A percentile compares a stretch with the other conserved stretches of the same genome.
Conservation (phyloP, 2,797 vertebrate genomes). For the Gadopsis bispinosus region DNA sequence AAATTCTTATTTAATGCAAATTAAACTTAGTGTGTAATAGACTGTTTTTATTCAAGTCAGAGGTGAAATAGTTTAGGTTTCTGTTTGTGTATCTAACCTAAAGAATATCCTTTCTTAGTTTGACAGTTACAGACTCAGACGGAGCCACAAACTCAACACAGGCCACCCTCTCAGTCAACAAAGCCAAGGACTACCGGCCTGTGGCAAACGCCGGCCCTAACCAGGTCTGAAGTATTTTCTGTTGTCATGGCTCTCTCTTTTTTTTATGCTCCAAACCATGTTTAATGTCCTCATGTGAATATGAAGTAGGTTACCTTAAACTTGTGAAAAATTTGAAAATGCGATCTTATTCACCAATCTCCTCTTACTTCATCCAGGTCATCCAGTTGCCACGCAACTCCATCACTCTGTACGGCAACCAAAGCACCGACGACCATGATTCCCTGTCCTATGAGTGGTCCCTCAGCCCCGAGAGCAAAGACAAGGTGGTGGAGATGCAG, state of each 20-base stretch:
- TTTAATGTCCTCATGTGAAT: not conserved
- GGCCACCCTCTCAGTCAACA: constrained; percentile 91
- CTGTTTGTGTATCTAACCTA: not conserved
- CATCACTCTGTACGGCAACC: constrained; percentile 92
- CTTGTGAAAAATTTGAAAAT: not conserved
- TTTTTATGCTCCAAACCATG: not conserved
- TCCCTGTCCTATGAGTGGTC: constrained; percentile 96
- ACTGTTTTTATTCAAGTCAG: not conserved
- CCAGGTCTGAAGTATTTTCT: constrained; percentile 65
- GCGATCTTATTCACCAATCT: not conserved
- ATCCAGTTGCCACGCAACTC: constrained; percentile 95
- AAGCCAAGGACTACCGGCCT: constrained; percentile 95
- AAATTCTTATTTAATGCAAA: not conserved
- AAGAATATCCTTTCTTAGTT: constrained; percentile 74
- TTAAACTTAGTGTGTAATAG: not conserved
- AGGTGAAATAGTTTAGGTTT: not conserved
- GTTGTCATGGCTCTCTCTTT: not conserved
- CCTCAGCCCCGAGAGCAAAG: constrained; percentile 95
- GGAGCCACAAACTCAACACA: constrained; percentile 91
- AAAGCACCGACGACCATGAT: constrained; percentile 96
- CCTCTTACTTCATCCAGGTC: constrained; percentile 83
- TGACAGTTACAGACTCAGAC: constrained; percentile 96
- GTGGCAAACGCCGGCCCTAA: constrained; percentile 94
- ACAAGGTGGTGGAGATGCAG: constrained; percentile 99
- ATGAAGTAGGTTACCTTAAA: not conserved